Evolutionary conservation across 2,113 vertebrate genomes (phyloP), one percentile per base, ranked within the genome.

Genomic region (Pelvicachromis taeniatus): DNA sequence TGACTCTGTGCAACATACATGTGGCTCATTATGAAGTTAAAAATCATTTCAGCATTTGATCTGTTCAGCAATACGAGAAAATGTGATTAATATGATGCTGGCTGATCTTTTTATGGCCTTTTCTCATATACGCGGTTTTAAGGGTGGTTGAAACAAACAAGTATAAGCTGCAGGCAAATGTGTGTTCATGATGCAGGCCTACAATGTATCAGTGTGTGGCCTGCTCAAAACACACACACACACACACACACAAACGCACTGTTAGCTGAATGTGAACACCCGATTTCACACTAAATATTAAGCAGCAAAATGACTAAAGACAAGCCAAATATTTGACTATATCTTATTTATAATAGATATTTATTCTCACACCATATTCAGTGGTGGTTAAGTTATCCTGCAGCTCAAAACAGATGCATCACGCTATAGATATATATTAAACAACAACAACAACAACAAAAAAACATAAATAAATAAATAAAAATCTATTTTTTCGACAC

Each of bases 161-260:
- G 82, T 10, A 52, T n/a, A 52, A 83, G 59, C 85, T 82, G 81
- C 63, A 87, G 81, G 26, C 19, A 63, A 54, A 45, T 42, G 77
- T 85, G 10, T 45, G 54, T 10, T 53, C 11, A 19, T 29, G 61
- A 21, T 35, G 70, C 70, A 86, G 90, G 92, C 85, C 90, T 87
- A 7, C 53, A 9, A 5, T 48, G 48, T 3, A 82, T 85, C 81
- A 82, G 78, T 35, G 50, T 65, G 88, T 87, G 91, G 88, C 92
- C 85, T 88, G 29, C 40, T 82, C 54, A 83, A 79, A 3, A 75
- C 26, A 26, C 26, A 26, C 26, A 26, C n/a, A 33, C 33, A 33
- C 33, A 33, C 33, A 33, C 83, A 84, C 82, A 84, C 40, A 82
- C 81, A 85, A 83, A 84, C 78, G 68, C 79, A 54, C 29, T 40